Conservation (phyloP, 2,797 vertebrate genomes). For the Muscicapa comitata region DNA sequence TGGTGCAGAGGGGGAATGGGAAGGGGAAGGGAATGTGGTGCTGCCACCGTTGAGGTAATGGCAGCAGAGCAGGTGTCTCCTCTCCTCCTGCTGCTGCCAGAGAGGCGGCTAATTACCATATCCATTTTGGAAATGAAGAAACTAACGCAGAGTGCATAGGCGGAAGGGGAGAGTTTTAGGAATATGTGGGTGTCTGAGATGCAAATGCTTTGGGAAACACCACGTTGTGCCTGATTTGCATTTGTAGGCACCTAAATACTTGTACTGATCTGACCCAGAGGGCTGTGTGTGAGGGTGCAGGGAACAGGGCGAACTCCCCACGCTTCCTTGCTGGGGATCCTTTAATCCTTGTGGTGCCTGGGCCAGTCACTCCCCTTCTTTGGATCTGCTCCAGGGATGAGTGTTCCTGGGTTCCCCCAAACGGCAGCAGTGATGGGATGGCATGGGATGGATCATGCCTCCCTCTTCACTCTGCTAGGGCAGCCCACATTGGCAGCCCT, state of each 20-base stretch:
- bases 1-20: not conserved
- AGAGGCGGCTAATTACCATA: not conserved
- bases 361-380: not conserved
- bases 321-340: rapidly evolving
- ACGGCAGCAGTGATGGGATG: rapidly evolving
- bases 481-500: not conserved
- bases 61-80: not conserved
- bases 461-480: not conserved
- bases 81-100: not conserved
- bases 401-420: not conserved
- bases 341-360: not conserved
- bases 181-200: not conserved
- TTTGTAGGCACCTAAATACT: not conserved
- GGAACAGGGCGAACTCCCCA: not conserved
- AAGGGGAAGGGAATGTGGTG: not conserved
- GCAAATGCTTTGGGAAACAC: slow-evolving; percentile 37
- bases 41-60: rapidly evolving
- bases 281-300: not conserved
- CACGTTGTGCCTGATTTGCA: not conserved
- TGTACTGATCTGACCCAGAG: not conserved
- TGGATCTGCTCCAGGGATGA: not conserved
- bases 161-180: not conserved
- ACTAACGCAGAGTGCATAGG: not conserved
- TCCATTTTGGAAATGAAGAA: not conserved
- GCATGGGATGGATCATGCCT: not conserved